Conservation (phyloP, 2,113 vertebrate genomes). For the Isurus oxyrinchus region DNA sequence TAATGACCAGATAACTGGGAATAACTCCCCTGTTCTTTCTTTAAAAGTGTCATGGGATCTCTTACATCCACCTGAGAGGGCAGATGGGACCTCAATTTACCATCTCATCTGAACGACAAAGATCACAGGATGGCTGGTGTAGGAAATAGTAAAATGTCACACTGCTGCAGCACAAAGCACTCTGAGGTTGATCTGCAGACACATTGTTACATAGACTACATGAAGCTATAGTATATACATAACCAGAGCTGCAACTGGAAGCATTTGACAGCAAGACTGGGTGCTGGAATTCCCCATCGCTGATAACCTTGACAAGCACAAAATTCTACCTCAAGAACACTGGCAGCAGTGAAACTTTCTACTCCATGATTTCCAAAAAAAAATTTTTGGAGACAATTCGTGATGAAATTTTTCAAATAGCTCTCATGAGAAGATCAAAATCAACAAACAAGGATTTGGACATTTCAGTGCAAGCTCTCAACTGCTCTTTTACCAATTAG, state of each 20-base stretch:
- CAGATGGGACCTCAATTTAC: neutral
- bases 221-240: neutral
- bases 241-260: neutral
- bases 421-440: neutral
- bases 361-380: too few relatives aligned
- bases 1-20: neutral
- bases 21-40: neutral
- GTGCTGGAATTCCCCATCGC: too few relatives aligned
- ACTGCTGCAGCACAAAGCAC: neutral
- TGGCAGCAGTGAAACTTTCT: too few relatives aligned
- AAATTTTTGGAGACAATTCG: too few relatives aligned
- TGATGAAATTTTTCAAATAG: neutral
- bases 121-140: neutral
- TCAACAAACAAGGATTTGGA: neutral
- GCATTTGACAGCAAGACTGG: neutral
- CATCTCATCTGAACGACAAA: neutral
- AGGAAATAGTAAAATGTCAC: neutral
- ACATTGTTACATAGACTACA: neutral
- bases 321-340: too few relatives aligned
- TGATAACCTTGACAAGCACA: too few relatives aligned
- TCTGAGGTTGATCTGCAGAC: neutral
- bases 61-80: neutral
- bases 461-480: neutral
- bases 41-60: neutral
- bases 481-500: neutral